Conservation (phyloP, 2,888 invertebrate species). For the Drosophila pseudotalamancana region DNA sequence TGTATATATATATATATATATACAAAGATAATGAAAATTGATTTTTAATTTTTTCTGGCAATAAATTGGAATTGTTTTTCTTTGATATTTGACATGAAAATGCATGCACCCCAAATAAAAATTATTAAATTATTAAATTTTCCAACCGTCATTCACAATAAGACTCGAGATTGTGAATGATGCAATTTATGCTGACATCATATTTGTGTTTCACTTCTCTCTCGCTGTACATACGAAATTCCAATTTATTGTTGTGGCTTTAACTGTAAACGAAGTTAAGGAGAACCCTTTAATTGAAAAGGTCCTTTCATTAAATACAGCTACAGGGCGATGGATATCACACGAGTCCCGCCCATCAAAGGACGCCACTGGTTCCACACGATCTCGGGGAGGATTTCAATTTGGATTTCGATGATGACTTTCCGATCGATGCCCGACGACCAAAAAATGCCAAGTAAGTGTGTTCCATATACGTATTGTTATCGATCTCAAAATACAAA, state of each 20-base stretch:
- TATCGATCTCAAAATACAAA: neutral
- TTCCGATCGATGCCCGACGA: slow-evolving; percentile 84
- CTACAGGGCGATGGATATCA: slow-evolving; percentile 95
- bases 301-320: slow-evolving; percentile 83
- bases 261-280: too few relatives aligned
- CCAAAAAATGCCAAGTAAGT: slow-evolving; percentile 97
- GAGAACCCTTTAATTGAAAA: too few relatives aligned
- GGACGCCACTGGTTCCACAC: slow-evolving; percentile 91
- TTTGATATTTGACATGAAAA: slow-evolving; percentile 10
- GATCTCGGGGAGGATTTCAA: slow-evolving; percentile 89
- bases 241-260: slow-evolving; percentile 80
- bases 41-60: slow-evolving; percentile 44
- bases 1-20: slow-evolving; percentile 8
- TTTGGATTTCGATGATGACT: slow-evolving; percentile 85
- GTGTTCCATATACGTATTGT: slow-evolving; percentile 43
- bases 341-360: slow-evolving; percentile 91
- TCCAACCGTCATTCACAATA: slow-evolving; percentile 16
- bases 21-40: slow-evolving; percentile 4
- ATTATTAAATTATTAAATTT: slow-evolving; percentile 10
- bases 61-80: slow-evolving; percentile 77
- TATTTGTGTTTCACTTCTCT: slow-evolving; percentile 11
- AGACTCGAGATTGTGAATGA: slow-evolving; percentile 14
- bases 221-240: slow-evolving; percentile 65
- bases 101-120: slow-evolving; percentile 22
- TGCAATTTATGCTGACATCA: slow-evolving; percentile 1